Base-by-base conservation (phyloP, 2,888 invertebrate genomes). In the Lasioglossum morio region DNA sequence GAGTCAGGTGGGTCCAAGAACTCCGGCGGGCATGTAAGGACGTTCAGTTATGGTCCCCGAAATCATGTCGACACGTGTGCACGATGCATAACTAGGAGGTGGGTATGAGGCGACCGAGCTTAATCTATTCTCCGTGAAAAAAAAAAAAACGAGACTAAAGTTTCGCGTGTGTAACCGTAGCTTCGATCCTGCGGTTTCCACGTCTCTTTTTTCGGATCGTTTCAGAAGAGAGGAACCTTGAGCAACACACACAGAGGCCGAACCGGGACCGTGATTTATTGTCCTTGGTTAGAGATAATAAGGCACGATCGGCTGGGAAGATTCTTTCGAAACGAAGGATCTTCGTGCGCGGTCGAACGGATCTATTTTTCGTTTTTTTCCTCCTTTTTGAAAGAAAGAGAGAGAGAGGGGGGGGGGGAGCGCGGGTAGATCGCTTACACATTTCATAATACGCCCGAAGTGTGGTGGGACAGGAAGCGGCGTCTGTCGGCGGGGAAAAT, bases 231-330 rank as follows among this genome's bases (percentile, higher is more conserved):
- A 88, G 83, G 75, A 87, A 87, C 91, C 91, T 91, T 91, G 90
- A 85, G 81, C 48, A 86, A 72, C 70, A 23, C 63, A 30, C 63
- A 30, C 63, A 30, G n/a, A 77, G 89, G 82, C 81, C 83, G 80
- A 77, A 78, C 85, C 83, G 79, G 84, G 74, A 37, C 87, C 89
- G 83, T 90, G 90, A 92, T 92, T 91, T 92, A 91, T 90, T 90
- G 89, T 87, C 90, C 89, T 92, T 90, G 91, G 87, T 77, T 72
- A 82, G 83, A 90, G 86, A 87, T 90, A 90, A 90, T 90, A 88
- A 90, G 87, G 85, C 81, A 89, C 85, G 91, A 91, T 89, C 87
- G 84, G 89, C 80, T 79, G 82, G 80, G 83, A 90, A 85, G 87
- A 85, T 90, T 87, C 90, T 88, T 91, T 88, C 87, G 88, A 91